Base-by-base conservation (phyloP, 92 coral and sea anemone genomes). In the Desmophyllum pertusum region DNA sequence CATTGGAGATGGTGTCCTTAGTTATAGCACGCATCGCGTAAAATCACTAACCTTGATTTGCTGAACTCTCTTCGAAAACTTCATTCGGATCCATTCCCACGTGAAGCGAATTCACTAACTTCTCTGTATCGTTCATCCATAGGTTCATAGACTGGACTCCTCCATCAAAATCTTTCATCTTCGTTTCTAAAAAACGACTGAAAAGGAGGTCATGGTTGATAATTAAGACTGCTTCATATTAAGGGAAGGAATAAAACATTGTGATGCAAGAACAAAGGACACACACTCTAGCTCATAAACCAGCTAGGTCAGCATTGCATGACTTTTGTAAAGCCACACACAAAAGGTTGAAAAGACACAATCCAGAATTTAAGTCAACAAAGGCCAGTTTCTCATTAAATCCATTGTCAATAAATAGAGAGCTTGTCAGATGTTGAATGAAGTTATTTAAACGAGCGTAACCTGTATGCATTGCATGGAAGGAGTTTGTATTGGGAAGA, bases 51-150 rank as follows among this genome's bases (percentile, higher is more conserved):
- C 86, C 86, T 55, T 82, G 5, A 82, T 72, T 70, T 82, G 35
- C 59, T 71, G 86, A 27, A 82, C 36, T 14, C 43, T 59, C 33
- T 57, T 52, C 0, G 57, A n/a, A n/a, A 41, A 61, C 98, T 10
- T 82, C 96, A 66, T 88, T 87, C 10, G 96, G 91, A 69, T 88
- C 91, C 94, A 91, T 92, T 69, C 88, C 90, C 41, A 86, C 84
- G 10, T 88, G 84, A 35, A 94, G 89, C 5, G 90, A 88, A 53
- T 91, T 88, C 3, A 96, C 89, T 15, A 94, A 77, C 76, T 77
- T 81, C 81, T 96, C 93, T 1, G 93, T 65, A 66, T 89, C 92
- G 53, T 90, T 93, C 91, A 96, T 96, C 92, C 97, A 96, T 48
- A 83, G 85, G 50, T 86, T 89, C 43, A 96, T 92, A 10, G 89